These are phyloP conservation scores for Caenorhabditis drosophilae DNA, from an alignment of 2,888 invertebrate species.

Conservation along the genomic window DNA sequence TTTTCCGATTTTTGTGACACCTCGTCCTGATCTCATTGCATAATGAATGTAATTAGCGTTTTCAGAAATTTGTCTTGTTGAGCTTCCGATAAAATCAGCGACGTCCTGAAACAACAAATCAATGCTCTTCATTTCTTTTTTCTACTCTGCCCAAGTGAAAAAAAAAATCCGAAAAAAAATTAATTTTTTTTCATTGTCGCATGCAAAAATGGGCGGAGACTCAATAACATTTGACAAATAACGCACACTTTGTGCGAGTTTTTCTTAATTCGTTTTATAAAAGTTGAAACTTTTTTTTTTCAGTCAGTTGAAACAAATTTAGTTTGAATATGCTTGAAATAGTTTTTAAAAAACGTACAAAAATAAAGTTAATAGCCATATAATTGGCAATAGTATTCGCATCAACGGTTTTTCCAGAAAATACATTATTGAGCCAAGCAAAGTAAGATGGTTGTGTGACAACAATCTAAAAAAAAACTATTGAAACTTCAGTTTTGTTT, in stretches of 20 bases:
- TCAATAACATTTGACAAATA: too few species aligned
- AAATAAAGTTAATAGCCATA: slow-evolving; percentile 37
- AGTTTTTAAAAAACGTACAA: neutral
- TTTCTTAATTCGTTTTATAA: too few species aligned
- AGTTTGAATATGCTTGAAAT: neutral
- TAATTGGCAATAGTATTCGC: slow-evolving; percentile 52
- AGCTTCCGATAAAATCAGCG: slow-evolving; percentile 33
- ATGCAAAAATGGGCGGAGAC: too few species aligned
- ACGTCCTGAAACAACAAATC: slow-evolving; percentile 22
- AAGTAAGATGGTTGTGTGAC: slow-evolving; percentile 60
- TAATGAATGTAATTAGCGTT: slow-evolving; percentile 44
- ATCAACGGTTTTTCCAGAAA: slow-evolving; percentile 33
- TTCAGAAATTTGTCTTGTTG: slow-evolving; percentile 8
- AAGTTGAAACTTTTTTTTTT: too few species aligned
- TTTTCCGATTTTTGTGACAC: slow-evolving; percentile 39
- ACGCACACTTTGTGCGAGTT: too few species aligned
- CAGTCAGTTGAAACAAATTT: too few species aligned
- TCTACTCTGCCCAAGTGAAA: too few species aligned
- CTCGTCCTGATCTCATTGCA: slow-evolving; percentile 32
- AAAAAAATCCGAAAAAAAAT: too few species aligned
- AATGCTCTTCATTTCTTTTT: too few species aligned
- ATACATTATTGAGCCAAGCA: slow-evolving; percentile 55
- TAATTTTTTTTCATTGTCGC: too few species aligned
- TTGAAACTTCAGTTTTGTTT: neutral
- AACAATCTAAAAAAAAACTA: slow-evolving; percentile 37